Base-by-base conservation (phyloP, 1,140 invertebrate species). In the Heliothis subflexa region DNA sequence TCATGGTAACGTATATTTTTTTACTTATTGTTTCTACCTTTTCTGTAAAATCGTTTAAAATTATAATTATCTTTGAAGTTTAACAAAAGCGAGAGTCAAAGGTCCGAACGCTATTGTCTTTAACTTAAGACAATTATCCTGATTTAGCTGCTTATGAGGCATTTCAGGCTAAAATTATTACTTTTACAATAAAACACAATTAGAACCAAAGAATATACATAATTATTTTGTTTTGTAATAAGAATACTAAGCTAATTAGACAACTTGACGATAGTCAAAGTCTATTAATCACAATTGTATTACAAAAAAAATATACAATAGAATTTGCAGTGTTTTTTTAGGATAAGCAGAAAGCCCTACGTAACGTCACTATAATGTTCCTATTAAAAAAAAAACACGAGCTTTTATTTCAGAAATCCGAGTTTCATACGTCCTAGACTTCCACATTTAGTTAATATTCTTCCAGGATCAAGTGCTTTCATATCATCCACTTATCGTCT, bases 21-120 rank as follows among this genome's bases (percentile, higher is more conserved):
- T 75, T 52, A 54, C 33, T 49, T 28, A 12, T 25, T 21, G 49
- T 52, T 47, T 64, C 14, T 18, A n/a, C 7, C 5, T 12, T 75
- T 61, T 75, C 64, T 71, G 54, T 62, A 52, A 64, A 74, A 75
- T 62, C 57, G 73, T 33, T 75, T 62, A 61, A 75, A 75, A 75
- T 62, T 62, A 62, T 75, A 75, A 75, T 75, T 64, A 75, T 75
- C 73, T 75, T 75, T 75, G 73, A 75, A 75, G 57, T 75, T 75
- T 64, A 50, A 61, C 59, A 45, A 75, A 75, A 64, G 47, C 14
- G 47, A 62, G 73, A 75, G 73, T 75, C 57, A 75, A 75, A 75
- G 73, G 73, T 75, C 73, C 64, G 21, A 75, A 74, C 57, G 57
- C 73, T 52, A 62, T 75, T 75, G 73, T 75, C 50, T 75, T 13